These are phyloP conservation scores for Heliconius eleuchia DNA, from an alignment of 1,140 invertebrate species.

Conservation along the genomic window DNA sequence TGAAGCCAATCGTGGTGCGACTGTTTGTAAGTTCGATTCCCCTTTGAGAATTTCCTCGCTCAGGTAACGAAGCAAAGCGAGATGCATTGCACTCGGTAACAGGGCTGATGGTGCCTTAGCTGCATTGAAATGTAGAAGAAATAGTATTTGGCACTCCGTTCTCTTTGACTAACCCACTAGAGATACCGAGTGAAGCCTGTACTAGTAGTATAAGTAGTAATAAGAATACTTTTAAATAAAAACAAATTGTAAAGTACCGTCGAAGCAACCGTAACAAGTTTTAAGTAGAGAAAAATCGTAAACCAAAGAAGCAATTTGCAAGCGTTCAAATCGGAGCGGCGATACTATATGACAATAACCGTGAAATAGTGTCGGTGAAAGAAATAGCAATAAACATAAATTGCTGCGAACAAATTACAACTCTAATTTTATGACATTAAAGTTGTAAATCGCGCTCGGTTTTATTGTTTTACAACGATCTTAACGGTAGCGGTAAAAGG, in stretches of 20 bases:
- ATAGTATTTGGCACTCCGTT: too few relatives aligned
- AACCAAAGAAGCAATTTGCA: conserved; percentile 69
- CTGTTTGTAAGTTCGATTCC: too few relatives aligned
- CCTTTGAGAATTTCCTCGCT: too few relatives aligned
- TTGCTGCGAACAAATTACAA: conserved; percentile 72
- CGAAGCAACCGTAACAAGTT: background rate
- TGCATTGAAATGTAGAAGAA: too few relatives aligned
- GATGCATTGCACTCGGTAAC: too few relatives aligned
- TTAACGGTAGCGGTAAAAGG: conserved; percentile 66
- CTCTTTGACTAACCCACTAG: too few relatives aligned
- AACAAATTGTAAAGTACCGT: background rate
- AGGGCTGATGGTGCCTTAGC: too few relatives aligned
- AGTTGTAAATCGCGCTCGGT: conserved; percentile 63
- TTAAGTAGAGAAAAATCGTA: conserved; percentile 40
- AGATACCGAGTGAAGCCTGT: too few relatives aligned
- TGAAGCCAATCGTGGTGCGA: too few relatives aligned
- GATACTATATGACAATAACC: conserved; percentile 57
- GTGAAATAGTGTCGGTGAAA: conserved; percentile 66
- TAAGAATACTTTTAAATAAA: too few relatives aligned
- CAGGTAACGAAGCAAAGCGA: too few relatives aligned
- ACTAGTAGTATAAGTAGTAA: too few relatives aligned
- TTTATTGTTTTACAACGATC: conserved; percentile 67
- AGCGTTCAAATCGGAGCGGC: conserved; percentile 47
- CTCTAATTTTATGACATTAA: conserved; percentile 74
- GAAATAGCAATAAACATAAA: conserved; percentile 62